Evolutionary conservation across 1,140 invertebrate genomes (phyloP), one percentile per base, ranked within the genome.

Genomic region (Oryzaephilus surinamensis): DNA sequence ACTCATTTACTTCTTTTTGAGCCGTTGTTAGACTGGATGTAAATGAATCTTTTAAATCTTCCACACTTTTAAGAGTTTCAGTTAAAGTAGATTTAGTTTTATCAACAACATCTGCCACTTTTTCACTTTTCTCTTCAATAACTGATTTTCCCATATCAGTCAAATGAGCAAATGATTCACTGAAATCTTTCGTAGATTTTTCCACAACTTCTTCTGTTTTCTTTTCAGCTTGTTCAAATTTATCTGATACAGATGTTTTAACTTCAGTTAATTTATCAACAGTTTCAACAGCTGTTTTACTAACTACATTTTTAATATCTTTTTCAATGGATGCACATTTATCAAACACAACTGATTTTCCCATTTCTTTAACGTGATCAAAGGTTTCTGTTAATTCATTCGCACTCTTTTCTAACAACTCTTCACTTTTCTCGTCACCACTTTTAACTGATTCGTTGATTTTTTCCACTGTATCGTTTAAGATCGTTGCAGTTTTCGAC

Each of bases 181-280:
- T 15, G 6, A 38, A 16, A 14, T 28, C 32, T 38, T 38, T 30
- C 8, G 32, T 29, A 10, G 29, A 38, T 19, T 23, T 30, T 19
- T 38, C 31, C 6, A 43, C 12, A 27, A 32, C 35, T 19, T 27
- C 20, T 24, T 24, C 23, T 19, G 30, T 27, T 4, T 26, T 29
- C 4, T 31, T 29, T 31, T 38, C 31, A 5, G 36, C 30, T 38
- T 38, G 16, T 31, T 38, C 27, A 30, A 38, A 8, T 24, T 6
- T 10, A 4, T 24, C 11, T 3, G 8, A 24, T 6, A 10, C 28
- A 13, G 21, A 28, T 8, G 29, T 28, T 31, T 38, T 38, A 21
- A 38, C 18, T 38, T 24, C 23, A 24, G 23, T 1, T 10, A n/a
- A n/a, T 4, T 0, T 24, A 6, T 24, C 23, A 5, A 24, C 1